Conservation (phyloP, 2,888 invertebrate species). For the Orgyia antiqua region DNA sequence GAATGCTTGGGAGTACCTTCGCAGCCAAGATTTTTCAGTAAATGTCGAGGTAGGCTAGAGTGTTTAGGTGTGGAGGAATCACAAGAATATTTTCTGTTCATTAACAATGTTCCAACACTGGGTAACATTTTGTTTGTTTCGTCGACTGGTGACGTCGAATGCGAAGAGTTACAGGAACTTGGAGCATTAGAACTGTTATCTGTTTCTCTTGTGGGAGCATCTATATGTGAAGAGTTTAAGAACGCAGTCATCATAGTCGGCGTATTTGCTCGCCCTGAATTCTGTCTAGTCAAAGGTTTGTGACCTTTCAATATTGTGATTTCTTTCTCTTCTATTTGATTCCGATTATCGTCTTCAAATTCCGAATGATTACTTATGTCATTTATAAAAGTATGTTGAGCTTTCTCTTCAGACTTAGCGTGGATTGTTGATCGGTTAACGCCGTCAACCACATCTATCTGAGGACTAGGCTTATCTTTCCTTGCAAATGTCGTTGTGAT, state of each 20-base stretch:
- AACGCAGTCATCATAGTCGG: slow-evolving; percentile 72
- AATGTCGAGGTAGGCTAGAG: slow-evolving; percentile 65
- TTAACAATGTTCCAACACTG: slow-evolving; percentile 59
- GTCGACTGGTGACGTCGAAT: slow-evolving; percentile 61
- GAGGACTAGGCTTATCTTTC: slow-evolving; percentile 51
- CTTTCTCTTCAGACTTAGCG: slow-evolving; percentile 68
- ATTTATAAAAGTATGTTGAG: slow-evolving; percentile 65
- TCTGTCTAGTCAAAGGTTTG: slow-evolving; percentile 83
- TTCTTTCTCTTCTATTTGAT: slow-evolving; percentile 72
- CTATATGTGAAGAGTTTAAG: slow-evolving; percentile 63
- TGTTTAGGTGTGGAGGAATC: slow-evolving; percentile 66
- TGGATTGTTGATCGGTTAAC: slow-evolving; percentile 57
- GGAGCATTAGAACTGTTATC: slow-evolving; percentile 56
- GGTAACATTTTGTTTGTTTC: slow-evolving; percentile 47
- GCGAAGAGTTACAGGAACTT: slow-evolving; percentile 65
- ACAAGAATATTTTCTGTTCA: slow-evolving; percentile 65
- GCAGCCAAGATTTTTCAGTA: slow-evolving; percentile 61
- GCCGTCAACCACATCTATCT: slow-evolving; percentile 47
- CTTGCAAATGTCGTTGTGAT: slow-evolving; percentile 81
- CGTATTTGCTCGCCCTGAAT: slow-evolving; percentile 77
- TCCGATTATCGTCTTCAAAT: slow-evolving; percentile 71
- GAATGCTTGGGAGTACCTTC: slow-evolving; percentile 67
- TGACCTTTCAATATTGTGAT: slow-evolving; percentile 77
- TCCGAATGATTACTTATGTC: slow-evolving; percentile 70
- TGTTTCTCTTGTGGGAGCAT: slow-evolving; percentile 42